Base-by-base conservation (phyloP, 2,113 vertebrate species). In the Phaethornis superciliosus region DNA sequence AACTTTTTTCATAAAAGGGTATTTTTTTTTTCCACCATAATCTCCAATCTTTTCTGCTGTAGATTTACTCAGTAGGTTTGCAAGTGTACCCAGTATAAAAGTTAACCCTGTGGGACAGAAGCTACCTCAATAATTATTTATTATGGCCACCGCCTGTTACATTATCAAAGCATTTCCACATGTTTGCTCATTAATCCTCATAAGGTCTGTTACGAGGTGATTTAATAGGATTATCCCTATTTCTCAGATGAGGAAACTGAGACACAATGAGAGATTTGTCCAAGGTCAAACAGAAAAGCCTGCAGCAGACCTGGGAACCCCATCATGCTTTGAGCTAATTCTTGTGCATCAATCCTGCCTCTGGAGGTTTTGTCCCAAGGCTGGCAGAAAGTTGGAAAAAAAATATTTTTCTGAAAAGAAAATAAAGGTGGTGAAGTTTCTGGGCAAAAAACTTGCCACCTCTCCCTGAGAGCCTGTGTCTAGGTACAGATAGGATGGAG, bases 221-320 rank as follows among this genome's bases (percentile, higher is more conserved):
- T 88, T 90, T 88, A 92, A 88, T 85, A 68, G 80, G 85, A 94
- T 95, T 93, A 93, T 74, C 37, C 51, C 56, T 35, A 3, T 84
- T 95, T 93, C 80, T 90, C 70, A 84, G 35, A 93, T 6, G 40
- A 93, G 88, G 88, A 94, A 83, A 78, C 56, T 24, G 64, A 93
- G 88, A 68, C 55, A 83, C 64, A 82, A 23, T 33, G 60, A 78
- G 81, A 81, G 37, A 58, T 27, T 40, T 81, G 64, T n/a, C 79
- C 71, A 56, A 89, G 51, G 85, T 70, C 71, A 83, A 76, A 26
- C 21, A 93, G 44, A 71, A 67, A 91, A 88, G 70, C 85, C 37
- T 63, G 55, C 33, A 59, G 70, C 52, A 82, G 62, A 65, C 15
- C 75, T n/a, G 4, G 12, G 51, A 69, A 37, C 20, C 47, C 12